Base-by-base conservation (phyloP, 2,797 vertebrate species). In the Phataginus tetradactyla region DNA sequence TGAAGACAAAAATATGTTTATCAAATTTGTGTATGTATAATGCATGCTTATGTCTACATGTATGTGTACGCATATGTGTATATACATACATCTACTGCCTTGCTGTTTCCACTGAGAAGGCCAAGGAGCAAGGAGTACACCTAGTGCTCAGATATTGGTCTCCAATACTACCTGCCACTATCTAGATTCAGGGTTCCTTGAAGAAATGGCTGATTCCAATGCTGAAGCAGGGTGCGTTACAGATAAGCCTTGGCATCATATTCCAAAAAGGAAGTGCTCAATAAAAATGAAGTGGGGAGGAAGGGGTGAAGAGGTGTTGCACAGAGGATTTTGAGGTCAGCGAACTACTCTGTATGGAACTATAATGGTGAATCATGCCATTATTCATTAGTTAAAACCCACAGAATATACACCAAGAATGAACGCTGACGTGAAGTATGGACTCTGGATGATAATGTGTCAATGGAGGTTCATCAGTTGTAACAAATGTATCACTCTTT, bases 131-230 rank as follows among this genome's bases (percentile, higher is more conserved):
- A 69, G 63, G 29, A 34, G 7, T 34, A 20, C 12, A 55, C 21
- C 17, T 20, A 63, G 3, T 64, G 12, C 45, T 64, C n/a, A 32
- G 11, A 32, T 83, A 1, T 68, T 79, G 59, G 34, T 51, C 37
- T 68, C 72, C 45, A 83, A 15, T 14, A 83, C 29, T 87, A 79
- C 11, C 87, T 9, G 29, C 29, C 42, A 94, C 42, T 87, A 72
- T 91, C 1, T 68, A 7, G 27, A 87, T 81, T 68, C 13, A 51
- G n/a, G 53, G 63, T 5, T 81, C 32, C 39, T 59, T 72, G 39
- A 17, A 77, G 68, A 71, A 96, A 87, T 10, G 34, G 45, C 83
- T 39, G 69, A 91, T 84, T 42, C 63, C 71, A 89, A 95, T 32
- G 61, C 29, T 63, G 25, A 27, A 32, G 15, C 27, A 92, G 4